Evolutionary conservation across 2,888 invertebrate genomes (phyloP), one percentile per base, ranked within the genome.

Genomic region (Troilus luridus): DNA sequence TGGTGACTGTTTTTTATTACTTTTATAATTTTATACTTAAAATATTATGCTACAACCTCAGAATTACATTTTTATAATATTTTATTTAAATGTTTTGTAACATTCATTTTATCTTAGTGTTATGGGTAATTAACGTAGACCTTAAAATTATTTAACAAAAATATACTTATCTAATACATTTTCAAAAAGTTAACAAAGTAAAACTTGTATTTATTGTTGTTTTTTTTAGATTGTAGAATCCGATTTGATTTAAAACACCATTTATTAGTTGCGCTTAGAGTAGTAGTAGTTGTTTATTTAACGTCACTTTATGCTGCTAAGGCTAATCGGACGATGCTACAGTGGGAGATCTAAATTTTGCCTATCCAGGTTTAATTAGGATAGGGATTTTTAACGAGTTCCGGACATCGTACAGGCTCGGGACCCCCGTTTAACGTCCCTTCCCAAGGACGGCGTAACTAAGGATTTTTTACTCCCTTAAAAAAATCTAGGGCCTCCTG

Each of bases 1-100:
- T n/a, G n/a, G n/a, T 67, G 24, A 67, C 64, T 64, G 64, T n/a
- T 64, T 11, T 67, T 67, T 67, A 67, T 67, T 67, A 67, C 67
- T 67, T 67, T 67, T 67, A 67, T 67, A 67, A 67, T 24, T 67
- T 67, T 67, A 12, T 67, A 67, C 67, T 67, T 67, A 67, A 6
- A 67, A 67, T 67, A 67, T 24, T 67, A 24, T 67, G 12, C 5
- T 24, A 24, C 24, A 24, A 12, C 24, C 24, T 24, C 67, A 24
- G 24, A 24, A n/a, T n/a, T 64, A 64, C 64, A 64, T 64, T 64
- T 64, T n/a, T 62, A 62, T 62, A 8, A 0, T 0, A 2, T 21
- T 19, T 62, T 62, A 19, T 62, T 62, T 64, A n/a, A 64, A 10
- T n/a, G n/a, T 64, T 64, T n/a, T n/a, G n/a, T 64, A 62, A 21